Conservation (phyloP, 2,888 invertebrate genomes). For the Lottia scabra region DNA sequence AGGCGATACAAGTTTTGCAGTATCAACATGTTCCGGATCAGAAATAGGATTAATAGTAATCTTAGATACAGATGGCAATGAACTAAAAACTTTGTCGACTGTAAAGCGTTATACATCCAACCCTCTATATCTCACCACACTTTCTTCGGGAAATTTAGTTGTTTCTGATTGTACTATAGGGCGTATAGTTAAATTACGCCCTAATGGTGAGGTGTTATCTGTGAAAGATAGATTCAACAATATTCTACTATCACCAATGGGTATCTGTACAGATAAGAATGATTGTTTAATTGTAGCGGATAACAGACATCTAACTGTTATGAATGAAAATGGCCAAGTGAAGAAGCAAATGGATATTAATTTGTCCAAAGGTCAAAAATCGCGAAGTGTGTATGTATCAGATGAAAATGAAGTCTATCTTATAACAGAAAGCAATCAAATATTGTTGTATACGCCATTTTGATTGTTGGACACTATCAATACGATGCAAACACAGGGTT, state of each 20-base stretch:
- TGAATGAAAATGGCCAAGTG: no score
- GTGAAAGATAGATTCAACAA: not conserved
- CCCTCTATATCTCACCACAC: conserved; percentile 2
- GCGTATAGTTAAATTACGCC: not conserved
- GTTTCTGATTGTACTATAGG: conserved; percentile 10
- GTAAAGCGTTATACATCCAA: not conserved
- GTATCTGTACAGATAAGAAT: not conserved
- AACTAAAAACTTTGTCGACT: not conserved
- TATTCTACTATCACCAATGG: not conserved
- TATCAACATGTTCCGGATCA: conserved; percentile 6
- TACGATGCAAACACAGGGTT: no score
- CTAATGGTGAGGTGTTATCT: not conserved
- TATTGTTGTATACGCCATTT: no score
- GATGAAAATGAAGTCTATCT: no score
- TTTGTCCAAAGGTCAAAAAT: no score
- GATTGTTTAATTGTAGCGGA: conserved; percentile 1
- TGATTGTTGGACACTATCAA: no score
- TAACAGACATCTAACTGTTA: not conserved
- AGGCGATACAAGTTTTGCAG: not conserved
- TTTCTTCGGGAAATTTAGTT: conserved; percentile 4
- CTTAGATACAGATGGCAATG: not conserved
- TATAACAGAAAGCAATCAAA: no score
- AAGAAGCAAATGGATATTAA: no score
- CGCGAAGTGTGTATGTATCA: no score
- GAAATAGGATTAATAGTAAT: not conserved